Percentiles rank a stretch among this genome's conserved stretches.
Evolutionary conservation across 2,888 invertebrate species (phyloP).

Genomic region (Nysson spinosus): DNA sequence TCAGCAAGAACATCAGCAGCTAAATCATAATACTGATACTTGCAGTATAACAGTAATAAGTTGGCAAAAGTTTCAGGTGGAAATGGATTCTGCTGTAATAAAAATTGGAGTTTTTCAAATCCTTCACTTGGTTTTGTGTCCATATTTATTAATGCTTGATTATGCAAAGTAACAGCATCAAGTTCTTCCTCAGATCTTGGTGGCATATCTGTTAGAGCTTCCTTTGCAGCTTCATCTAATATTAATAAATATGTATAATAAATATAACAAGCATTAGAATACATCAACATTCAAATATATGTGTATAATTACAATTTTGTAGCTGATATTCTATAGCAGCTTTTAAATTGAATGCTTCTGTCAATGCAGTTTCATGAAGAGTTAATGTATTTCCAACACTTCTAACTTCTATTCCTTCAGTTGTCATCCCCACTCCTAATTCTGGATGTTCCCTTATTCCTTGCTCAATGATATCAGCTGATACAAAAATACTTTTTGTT

Average conservation of each 20-base stretch:
- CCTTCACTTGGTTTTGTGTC: slow-evolving; percentile 93
- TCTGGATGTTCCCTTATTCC: slow-evolving; percentile 98
- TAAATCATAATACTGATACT: slow-evolving; percentile 97
- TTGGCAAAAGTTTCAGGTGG: slow-evolving; percentile 99
- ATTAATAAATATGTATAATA: slow-evolving; percentile 22
- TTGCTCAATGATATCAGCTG: slow-evolving; percentile 93
- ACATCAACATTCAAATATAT: slow-evolving; percentile 1
- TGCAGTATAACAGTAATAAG: slow-evolving; percentile 94
- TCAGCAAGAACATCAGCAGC: slow-evolving; percentile 99
- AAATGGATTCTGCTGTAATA: slow-evolving; percentile 96
- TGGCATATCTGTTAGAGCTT: slow-evolving; percentile 93
- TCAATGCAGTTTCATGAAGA: slow-evolving; percentile 96
- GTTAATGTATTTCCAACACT: slow-evolving; percentile 97
- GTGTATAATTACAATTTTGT: slow-evolving; percentile 83
- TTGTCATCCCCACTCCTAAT: slow-evolving; percentile 97
- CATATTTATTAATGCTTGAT: slow-evolving; percentile 95
- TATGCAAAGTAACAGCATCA: slow-evolving; percentile 98
- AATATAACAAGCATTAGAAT: background rate
- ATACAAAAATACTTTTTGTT: too few species aligned
- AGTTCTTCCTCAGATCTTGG: slow-evolving; percentile 97
- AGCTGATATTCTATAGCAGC: slow-evolving; percentile 98
- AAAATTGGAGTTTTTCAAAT: slow-evolving; percentile 95
- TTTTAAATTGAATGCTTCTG: slow-evolving; percentile 98
- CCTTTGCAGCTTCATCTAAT: slow-evolving; percentile 88
- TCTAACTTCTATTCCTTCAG: slow-evolving; percentile 93